A percentile compares a stretch with the other conserved stretches of the same genome.
These are phyloP conservation scores for Ophthalmolycus amberensis DNA, from an alignment of 2,113 vertebrate genomes.

Conservation along the genomic window DNA sequence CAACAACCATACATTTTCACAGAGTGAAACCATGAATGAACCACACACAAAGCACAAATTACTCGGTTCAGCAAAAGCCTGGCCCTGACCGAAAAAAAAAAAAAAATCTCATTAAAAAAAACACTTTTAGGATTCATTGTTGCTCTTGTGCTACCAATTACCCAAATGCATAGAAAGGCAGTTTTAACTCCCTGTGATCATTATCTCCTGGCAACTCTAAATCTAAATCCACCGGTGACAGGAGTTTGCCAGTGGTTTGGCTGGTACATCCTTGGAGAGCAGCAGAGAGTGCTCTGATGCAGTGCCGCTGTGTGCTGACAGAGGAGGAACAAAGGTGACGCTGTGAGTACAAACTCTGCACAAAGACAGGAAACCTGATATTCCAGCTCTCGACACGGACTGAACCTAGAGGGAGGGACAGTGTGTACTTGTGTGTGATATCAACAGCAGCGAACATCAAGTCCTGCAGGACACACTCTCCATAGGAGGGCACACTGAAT, in stretches of 20 bases:
- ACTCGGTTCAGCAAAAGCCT: neutral
- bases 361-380: constrained; percentile 84
- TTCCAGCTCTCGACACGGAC: constrained; percentile 78
- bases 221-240: constrained; percentile 51
- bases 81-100: constrained; percentile 22
- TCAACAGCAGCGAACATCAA: constrained; percentile 64
- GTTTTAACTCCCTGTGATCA: constrained; percentile 57
- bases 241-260: constrained; percentile 24
- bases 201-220: constrained; percentile 62
- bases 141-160: constrained; percentile 57
- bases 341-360: constrained; percentile 82
- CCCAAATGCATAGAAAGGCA: constrained; percentile 43
- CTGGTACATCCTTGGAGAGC: constrained; percentile 61
- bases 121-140: constrained; percentile 50
- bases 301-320: constrained; percentile 74
- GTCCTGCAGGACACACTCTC: constrained; percentile 61
- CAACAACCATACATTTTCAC: constrained; percentile 68
- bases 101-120: constrained; percentile 43
- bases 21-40: constrained; percentile 69
- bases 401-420: constrained; percentile 58
- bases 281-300: constrained; percentile 61
- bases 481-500: neutral
- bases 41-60: constrained; percentile 36
- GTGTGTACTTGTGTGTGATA: constrained; percentile 49
- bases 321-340: constrained; percentile 79